Evolutionary conservation across 1,140 invertebrate genomes (phyloP), one percentile per base, ranked within the genome.

Genomic region (Acromyrmex charruanus): DNA sequence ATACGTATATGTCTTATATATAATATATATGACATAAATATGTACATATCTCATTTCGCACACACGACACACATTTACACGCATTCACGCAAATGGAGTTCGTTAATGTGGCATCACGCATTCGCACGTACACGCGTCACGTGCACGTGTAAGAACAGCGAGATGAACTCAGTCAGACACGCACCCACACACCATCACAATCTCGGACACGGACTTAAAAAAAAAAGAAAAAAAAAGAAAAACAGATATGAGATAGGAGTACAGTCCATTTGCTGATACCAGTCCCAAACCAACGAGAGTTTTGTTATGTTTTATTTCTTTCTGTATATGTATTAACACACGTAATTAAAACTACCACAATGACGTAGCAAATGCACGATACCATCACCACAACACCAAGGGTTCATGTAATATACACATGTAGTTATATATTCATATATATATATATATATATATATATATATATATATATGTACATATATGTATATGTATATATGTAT

Each of bases 291-390:
- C 80, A 89, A 88, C 77, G 71, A 77, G 69, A 85, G 44, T 49
- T 86, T 86, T 87, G 87, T 75, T 89, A 84, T 69, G 71, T 79
- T 69, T 88, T 71, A 69, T 49, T 69, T 51, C 14, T 88, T 51
- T 71, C 35, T 79, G 69, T 86, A 82, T 74, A 74, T 74, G 35
- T 68, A 82, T 72, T 68, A 85, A 90, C 87, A 88, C 87, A 87
- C 71, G 59, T 68, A 71, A 72, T 44, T 88, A 82, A 91, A 91
- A 94, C 92, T 93, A 93, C 92, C 90, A 93, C 92, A 94, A 93
- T 93, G 74, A 95, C 94, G 93, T 93, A 94, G 94, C 94, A 95
- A 95, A 95, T 95, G 94, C 94, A 95, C 94, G 93, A 95, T 95
- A 95, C 95, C 94, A 95, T 94, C 95, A 95, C 95, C 95, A 95